Percentiles rank a stretch among this genome's conserved stretches.
Evolutionary conservation across 2,113 vertebrate species (phyloP).

Genomic region (Oxyura jamaicensis): DNA sequence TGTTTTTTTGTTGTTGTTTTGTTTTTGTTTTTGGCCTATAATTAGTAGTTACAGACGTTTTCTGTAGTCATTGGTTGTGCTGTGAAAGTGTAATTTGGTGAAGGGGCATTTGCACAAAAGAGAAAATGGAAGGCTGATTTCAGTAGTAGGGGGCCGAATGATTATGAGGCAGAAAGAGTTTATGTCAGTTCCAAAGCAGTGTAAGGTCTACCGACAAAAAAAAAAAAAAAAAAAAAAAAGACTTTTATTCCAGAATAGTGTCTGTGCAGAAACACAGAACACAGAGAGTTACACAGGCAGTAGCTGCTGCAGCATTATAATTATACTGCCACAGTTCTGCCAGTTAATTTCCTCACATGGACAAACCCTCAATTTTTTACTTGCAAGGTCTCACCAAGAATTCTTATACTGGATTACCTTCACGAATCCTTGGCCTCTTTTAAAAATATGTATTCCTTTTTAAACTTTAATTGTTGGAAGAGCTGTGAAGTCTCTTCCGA

Average conservation of each 20-base stretch:
- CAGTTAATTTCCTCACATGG: constrained; percentile 18
- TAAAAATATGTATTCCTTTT: neutral
- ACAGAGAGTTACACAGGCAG: constrained; percentile 26
- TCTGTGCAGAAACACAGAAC: constrained; percentile 10
- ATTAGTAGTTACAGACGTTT: constrained; percentile 47
- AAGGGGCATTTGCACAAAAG: constrained; percentile 61
- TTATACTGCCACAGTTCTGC: constrained; percentile 41
- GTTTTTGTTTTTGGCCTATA: neutral
- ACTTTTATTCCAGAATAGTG: constrained; percentile 31
- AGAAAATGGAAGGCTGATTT: constrained; percentile 61
- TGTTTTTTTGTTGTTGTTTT: neutral
- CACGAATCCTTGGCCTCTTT: neutral
- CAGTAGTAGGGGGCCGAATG: constrained; percentile 20
- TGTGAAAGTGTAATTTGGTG: constrained; percentile 48
- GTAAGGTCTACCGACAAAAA: neutral
- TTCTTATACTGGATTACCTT: neutral
- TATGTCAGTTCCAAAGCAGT: constrained; percentile 35
- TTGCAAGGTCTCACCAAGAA: constrained; percentile 20
- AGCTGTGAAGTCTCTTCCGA: neutral
- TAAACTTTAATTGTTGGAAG: neutral
- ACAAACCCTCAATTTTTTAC: constrained; percentile 51
- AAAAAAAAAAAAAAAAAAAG: neutral
- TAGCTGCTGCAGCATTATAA: constrained; percentile 40
- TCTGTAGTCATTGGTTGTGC: constrained; percentile 30
- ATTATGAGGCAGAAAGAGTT: constrained; percentile 53